These are phyloP conservation scores for Anthonomus grandis DNA, from an alignment of 1,140 invertebrate genomes.

Conservation along the genomic window DNA sequence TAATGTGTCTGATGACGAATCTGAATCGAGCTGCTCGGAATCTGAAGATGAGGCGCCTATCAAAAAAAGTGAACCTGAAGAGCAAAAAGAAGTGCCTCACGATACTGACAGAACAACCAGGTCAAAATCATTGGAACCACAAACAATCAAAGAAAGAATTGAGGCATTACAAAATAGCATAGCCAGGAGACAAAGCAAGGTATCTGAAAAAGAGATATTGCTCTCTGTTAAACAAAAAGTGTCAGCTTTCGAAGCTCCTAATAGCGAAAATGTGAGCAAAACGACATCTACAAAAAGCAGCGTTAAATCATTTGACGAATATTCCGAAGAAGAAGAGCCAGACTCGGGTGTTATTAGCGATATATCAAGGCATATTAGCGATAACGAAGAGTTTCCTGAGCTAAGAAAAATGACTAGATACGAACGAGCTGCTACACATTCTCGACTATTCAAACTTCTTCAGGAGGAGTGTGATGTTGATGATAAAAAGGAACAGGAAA, in stretches of 20 bases:
- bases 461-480: slow-evolving; percentile 55
- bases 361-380: slow-evolving; percentile 65
- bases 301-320: slow-evolving; percentile 39
- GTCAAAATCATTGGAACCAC: slow-evolving; percentile 26
- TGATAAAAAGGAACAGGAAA: slow-evolving; percentile 41
- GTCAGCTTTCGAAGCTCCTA: slow-evolving; percentile 42
- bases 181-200: slow-evolving; percentile 29
- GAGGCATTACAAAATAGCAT: slow-evolving; percentile 39
- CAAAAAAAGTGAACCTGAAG: slow-evolving; percentile 22
- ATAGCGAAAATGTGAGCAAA: slow-evolving; percentile 28
- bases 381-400: slow-evolving; percentile 59
- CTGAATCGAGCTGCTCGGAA: slow-evolving; percentile 25
- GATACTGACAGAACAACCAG: slow-evolving; percentile 20
- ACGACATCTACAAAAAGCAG: slow-evolving; percentile 41
- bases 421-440: slow-evolving; percentile 69
- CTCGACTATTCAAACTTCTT: slow-evolving; percentile 64
- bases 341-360: slow-evolving; percentile 71
- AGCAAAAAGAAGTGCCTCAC: slow-evolving; percentile 13
- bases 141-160: slow-evolving; percentile 41
- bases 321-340: slow-evolving; percentile 56
- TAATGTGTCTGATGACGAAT: background rate
- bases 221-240: slow-evolving; percentile 47
- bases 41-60: slow-evolving; percentile 22
- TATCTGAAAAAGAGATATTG: slow-evolving; percentile 31
- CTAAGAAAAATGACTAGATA: slow-evolving; percentile 58